Evolutionary conservation across 2,113 vertebrate genomes (phyloP), one percentile per base, ranked within the genome.

Genomic region (Mastomys natalensis): DNA sequence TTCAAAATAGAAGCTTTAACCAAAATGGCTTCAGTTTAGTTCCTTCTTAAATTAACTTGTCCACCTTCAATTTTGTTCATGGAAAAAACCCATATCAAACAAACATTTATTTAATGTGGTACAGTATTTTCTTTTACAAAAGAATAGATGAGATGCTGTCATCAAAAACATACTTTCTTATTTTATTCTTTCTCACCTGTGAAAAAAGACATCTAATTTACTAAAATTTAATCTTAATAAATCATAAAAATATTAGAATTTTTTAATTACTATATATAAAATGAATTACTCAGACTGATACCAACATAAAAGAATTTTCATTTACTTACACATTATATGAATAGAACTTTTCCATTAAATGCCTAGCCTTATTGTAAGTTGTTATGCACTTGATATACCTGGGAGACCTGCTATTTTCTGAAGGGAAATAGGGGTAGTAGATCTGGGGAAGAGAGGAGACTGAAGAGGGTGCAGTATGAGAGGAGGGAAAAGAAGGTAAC

Each of bases 201-300:
- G 78, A 76, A 88, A 43, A 0, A 73, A 84, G 45, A 91, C 16
- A 91, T 31, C 90, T 97, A 80, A 87, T 3, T 87, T 48, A 93
- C 60, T 51, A 86, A 93, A 97, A 96, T 60, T 3, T 3, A 37
- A 87, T 62, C 64, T 6, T 3, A 80, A 26, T 86, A 37, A 82
- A 64, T 85, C 0, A 31, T 77, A 66, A 96, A 74, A 13, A 78
- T 55, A 89, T 1, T 34, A 87, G 2, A 34, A 3, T 48, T 55
- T 1, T 68, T 24, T 62, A 2, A 55, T 64, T 51, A 26, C 0
- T 60, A 55, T 5, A 58, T 2, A 93, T 9, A 51, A 89, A 87
- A 78, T 88, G 12, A 82, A 40, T 58, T 70, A 82, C 21, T 26
- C 58, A 58, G 66, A 26, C 53, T 22, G n/a, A 81, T 3, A 81